Base-by-base conservation (phyloP, 2,888 invertebrate species). In the Andrena fulva region DNA sequence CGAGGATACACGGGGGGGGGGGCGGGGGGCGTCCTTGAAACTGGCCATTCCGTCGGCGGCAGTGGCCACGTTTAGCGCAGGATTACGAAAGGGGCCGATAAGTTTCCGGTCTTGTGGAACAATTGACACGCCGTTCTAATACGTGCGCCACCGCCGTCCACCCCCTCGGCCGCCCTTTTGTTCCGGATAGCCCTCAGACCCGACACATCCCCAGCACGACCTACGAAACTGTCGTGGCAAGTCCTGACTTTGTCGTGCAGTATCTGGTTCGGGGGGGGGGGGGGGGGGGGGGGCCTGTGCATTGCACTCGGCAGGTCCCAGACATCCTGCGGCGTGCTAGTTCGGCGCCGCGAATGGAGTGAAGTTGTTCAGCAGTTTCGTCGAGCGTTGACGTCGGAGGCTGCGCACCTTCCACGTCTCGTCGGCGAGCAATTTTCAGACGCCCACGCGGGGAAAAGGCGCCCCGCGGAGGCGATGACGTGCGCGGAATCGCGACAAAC, bases 61-160 rank as follows among this genome's bases (percentile, higher is more conserved):
- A 42, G 42, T 69, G 62, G 68, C 75, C 78, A 76, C 75, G 80
- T 87, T 59, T 70, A 35, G 71, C 48, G 42, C 85, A 76, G 88
- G 89, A 87, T 85, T 83, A 85, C 85, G 82, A 66, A 80, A 76
- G 80, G 80, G 69, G 76, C 77, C 80, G 77, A 77, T 82, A 87
- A 91, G 90, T 89, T 86, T 86, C 85, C 77, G 86, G 85, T 90
- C 84, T 91, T 90, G 85, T 77, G 84, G 79, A 89, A 90, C 91
- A 91, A 91, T 91, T 89, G 86, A 89, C 89, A 89, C 90, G 85
- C 75, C 84, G 84, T 76, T 80, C 87, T 89, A 87, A 87, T 87
- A 90, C 89, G 83, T 82, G 85, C 82, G 80, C 83, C 73, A 64
- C 54, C 74, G 59, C 52, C 73, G 10, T 24, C 72, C 48, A n/a